Conservation (phyloP, 2,797 vertebrate genomes). For the Lycodopsis pacificus region DNA sequence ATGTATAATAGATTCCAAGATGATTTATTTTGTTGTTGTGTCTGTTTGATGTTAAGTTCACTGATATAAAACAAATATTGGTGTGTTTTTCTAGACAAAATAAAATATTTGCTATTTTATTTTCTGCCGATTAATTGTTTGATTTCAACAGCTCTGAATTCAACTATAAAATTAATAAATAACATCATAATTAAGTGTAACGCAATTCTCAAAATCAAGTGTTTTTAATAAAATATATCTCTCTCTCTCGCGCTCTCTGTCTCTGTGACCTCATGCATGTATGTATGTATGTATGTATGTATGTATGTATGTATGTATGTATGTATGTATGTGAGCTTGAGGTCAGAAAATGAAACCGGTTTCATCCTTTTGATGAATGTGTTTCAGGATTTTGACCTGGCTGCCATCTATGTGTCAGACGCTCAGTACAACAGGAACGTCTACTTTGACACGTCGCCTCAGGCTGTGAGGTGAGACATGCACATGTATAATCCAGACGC, state of each 20-base stretch:
- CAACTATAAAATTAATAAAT: neutral
- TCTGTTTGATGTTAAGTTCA: neutral
- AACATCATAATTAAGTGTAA: neutral
- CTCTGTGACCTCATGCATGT: too few species aligned
- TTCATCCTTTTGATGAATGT: neutral
- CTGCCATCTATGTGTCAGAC: conserved; percentile 91
- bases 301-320: too few species aligned
- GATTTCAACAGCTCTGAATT: neutral
- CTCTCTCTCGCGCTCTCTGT: too few species aligned
- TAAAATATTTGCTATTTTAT: neutral
- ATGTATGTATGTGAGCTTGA: neutral
- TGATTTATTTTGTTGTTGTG: neutral
- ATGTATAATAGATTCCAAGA: neutral
- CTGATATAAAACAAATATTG: neutral
- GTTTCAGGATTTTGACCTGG: conserved; percentile 87
- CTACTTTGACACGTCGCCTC: conserved; percentile 88
- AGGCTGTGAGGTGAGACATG: conserved; percentile 86
- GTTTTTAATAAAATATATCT: too few species aligned
- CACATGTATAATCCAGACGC: neutral
- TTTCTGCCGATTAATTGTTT: neutral
- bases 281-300: too few species aligned
- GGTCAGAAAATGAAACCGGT: neutral
- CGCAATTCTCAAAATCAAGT: neutral
- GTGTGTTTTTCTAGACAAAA: neutral
- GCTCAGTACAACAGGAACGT: conserved; percentile 95